Conservation (phyloP, 2,888 invertebrate species). For the Nasonia oneida region DNA sequence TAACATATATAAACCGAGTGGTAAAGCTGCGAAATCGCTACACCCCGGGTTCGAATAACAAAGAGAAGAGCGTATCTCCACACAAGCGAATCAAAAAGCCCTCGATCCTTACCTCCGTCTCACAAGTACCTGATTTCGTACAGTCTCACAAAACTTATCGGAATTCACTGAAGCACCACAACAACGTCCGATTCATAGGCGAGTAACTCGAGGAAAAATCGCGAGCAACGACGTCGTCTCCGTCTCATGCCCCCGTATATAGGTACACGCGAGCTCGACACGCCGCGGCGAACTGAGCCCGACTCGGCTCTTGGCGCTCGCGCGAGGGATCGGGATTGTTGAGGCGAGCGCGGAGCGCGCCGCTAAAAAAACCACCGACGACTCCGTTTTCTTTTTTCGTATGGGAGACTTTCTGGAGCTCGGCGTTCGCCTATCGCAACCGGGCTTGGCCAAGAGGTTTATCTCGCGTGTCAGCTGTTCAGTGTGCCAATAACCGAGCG, state of each 20-base stretch:
- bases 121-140: too few species aligned
- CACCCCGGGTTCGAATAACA: background rate
- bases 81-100: background rate
- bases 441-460: background rate
- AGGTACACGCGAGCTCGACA: constrained; percentile 4
- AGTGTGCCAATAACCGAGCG: too few species aligned
- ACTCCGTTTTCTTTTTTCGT: background rate
- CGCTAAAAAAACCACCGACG: background rate
- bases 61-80: background rate
- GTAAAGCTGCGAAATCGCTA: too few species aligned
- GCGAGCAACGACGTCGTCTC: background rate
- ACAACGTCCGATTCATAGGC: background rate
- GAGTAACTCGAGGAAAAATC: background rate
- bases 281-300: constrained; percentile 4
- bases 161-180: background rate
- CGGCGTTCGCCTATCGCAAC: background rate
- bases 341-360: background rate
- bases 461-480: background rate
- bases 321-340: background rate
- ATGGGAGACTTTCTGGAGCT: background rate
- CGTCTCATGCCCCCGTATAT: constrained; percentile 5
- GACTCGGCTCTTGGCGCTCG: background rate
- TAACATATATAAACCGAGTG: too few species aligned
- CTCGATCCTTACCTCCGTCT: background rate
- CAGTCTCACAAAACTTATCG: too few species aligned